These are phyloP conservation scores for Atherinomorus stipes DNA, from an alignment of 2,113 vertebrate genomes.

Conservation along the genomic window DNA sequence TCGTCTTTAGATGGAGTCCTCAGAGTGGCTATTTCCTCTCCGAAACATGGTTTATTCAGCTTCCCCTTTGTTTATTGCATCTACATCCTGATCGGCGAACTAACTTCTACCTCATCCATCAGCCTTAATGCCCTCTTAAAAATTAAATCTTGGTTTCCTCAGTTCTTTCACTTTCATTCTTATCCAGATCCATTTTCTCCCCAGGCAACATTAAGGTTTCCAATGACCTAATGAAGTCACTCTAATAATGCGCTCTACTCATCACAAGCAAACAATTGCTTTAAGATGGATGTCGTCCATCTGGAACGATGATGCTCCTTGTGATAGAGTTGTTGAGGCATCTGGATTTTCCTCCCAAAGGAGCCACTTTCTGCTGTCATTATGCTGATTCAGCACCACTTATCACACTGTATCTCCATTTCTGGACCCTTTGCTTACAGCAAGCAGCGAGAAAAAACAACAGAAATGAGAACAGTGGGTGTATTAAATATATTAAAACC, in stretches of 20 bases:
- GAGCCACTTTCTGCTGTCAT: slow-evolving; percentile 50
- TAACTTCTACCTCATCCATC: background rate
- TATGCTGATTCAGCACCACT: slow-evolving; percentile 50
- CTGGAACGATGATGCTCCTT: slow-evolving; percentile 38
- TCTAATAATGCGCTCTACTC: slow-evolving; percentile 33
- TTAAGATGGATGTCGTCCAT: slow-evolving; percentile 43
- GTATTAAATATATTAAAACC: slow-evolving; percentile 72
- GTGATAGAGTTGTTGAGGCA: slow-evolving; percentile 48
- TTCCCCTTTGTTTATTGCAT: slow-evolving; percentile 11
- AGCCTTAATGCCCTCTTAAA: slow-evolving; percentile 22
- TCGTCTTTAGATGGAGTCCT: too few relatives aligned
- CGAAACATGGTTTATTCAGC: background rate
- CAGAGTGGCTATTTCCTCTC: background rate
- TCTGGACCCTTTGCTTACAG: slow-evolving; percentile 39
- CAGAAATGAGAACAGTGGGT: slow-evolving; percentile 32
- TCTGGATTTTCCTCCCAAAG: slow-evolving; percentile 41
- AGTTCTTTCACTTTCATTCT: slow-evolving; percentile 35
- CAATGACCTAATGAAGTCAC: slow-evolving; percentile 56
- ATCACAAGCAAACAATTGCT: slow-evolving; percentile 45
- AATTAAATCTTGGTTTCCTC: slow-evolving; percentile 16
- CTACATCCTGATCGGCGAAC: slow-evolving; percentile 3
- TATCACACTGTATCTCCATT: slow-evolving; percentile 23
- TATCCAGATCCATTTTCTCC: slow-evolving; percentile 34
- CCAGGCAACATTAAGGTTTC: slow-evolving; percentile 50
- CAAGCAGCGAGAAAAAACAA: slow-evolving; percentile 38